These are phyloP conservation scores for Clupea harengus DNA, from an alignment of 2,113 vertebrate genomes.

Conservation along the genomic window DNA sequence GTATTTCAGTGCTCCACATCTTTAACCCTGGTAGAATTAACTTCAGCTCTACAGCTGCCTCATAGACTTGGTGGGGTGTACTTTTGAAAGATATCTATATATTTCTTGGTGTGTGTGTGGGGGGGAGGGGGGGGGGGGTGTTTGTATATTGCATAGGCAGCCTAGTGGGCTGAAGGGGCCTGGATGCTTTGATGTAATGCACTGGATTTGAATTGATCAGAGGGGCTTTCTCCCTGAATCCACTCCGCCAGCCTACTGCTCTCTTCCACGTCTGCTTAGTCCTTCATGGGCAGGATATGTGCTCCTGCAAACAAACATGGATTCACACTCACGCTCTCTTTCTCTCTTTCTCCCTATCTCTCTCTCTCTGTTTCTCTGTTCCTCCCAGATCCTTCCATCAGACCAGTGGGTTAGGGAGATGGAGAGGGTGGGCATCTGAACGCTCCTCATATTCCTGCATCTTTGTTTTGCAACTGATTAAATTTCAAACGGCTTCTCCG, in stretches of 20 bases:
- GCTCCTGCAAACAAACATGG: background rate
- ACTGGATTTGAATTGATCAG: constrained; percentile 14
- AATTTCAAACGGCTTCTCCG: constrained; percentile 49
- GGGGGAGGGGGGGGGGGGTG: background rate
- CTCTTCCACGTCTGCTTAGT: background rate
- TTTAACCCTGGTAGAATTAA: background rate
- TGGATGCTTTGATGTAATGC: background rate
- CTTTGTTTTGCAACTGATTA: constrained; percentile 58
- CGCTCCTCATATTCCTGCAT: constrained; percentile 42
- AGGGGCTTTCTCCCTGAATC: background rate
- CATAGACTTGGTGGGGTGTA: background rate
- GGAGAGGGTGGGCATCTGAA: constrained; percentile 29
- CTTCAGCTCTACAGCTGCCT: background rate
- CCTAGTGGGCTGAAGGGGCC: background rate
- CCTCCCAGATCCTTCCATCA: background rate
- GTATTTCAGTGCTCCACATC: background rate
- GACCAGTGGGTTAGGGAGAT: background rate
- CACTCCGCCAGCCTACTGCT: background rate
- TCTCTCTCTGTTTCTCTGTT: background rate
- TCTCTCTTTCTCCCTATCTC: background rate
- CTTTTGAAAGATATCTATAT: background rate
- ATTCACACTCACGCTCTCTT: background rate
- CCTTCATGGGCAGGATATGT: background rate
- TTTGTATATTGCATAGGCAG: background rate
- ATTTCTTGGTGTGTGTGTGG: background rate